A percentile compares a stretch with the other conserved stretches of the same genome.
These are phyloP conservation scores for Paratilapia polleni DNA, from an alignment of 2,113 vertebrate genomes.

Conservation along the genomic window DNA sequence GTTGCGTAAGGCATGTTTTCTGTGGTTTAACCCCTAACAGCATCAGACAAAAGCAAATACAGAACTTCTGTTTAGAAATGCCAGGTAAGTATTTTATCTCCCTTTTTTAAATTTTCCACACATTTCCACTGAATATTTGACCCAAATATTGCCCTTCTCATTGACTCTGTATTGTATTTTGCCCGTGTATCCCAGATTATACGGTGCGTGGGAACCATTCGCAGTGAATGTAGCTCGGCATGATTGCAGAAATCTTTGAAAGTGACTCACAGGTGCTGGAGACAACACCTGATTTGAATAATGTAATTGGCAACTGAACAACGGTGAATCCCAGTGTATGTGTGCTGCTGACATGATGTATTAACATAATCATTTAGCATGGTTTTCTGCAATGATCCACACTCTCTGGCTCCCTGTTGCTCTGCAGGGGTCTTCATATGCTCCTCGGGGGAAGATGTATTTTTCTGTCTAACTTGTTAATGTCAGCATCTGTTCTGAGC, in stretches of 20 bases:
- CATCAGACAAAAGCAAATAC: neutral
- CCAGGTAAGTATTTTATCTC: neutral
- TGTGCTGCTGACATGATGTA: slow-evolving; percentile 14
- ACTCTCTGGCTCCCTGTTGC: slow-evolving; percentile 2
- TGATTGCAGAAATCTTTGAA: slow-evolving; percentile 21
- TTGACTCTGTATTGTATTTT: slow-evolving; percentile 22
- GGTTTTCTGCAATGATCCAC: neutral
- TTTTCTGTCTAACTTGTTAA: neutral
- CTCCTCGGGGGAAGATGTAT: neutral
- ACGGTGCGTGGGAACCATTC: slow-evolving; percentile 36
- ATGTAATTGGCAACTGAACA: slow-evolving; percentile 28
- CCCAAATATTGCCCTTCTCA: neutral
- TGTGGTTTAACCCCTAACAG: neutral
- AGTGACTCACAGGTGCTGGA: slow-evolving; percentile 24
- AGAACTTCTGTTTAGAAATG: neutral
- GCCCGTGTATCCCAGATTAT: slow-evolving; percentile 25
- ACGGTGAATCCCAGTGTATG: slow-evolving; percentile 4
- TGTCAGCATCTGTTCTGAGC: neutral
- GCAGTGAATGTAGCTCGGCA: slow-evolving; percentile 4
- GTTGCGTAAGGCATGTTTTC: neutral
- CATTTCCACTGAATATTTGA: slow-evolving; percentile 7
- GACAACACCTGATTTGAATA: slow-evolving; percentile 30
- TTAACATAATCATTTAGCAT: slow-evolving; percentile 13
- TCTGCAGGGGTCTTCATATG: neutral
- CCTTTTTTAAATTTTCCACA: neutral